Conservation (phyloP, 2,797 vertebrate genomes). For the Hydrocynus forskahlii region DNA sequence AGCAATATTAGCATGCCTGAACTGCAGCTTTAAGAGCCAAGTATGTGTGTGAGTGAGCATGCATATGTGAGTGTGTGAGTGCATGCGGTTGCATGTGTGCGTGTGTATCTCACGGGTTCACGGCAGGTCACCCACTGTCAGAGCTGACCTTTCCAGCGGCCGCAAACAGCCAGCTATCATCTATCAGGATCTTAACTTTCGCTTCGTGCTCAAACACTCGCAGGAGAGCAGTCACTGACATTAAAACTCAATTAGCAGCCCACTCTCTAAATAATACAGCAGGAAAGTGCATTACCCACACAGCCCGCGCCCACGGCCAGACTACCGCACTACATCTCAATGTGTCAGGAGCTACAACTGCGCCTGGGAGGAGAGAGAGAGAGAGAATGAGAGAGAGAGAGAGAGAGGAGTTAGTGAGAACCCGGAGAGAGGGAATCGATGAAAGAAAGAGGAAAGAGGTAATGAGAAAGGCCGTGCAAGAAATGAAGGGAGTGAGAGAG, state of each 20-base stretch:
- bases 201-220: slow-evolving; percentile 70
- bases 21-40: background rate
- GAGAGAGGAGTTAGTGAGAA: background rate
- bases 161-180: slow-evolving; percentile 72
- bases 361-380: slow-evolving; percentile 37
- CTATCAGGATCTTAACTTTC: slow-evolving; percentile 79
- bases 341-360: slow-evolving; percentile 71
- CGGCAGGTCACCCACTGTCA: slow-evolving; percentile 59
- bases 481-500: background rate
- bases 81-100: slow-evolving; percentile 24
- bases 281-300: slow-evolving; percentile 78
- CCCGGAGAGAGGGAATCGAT: background rate
- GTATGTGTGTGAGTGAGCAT: background rate
- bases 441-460: background rate
- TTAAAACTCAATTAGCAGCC: slow-evolving; percentile 83
- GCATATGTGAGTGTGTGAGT: slow-evolving; percentile 12
- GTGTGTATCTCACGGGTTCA: slow-evolving; percentile 52
- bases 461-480: background rate
- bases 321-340: slow-evolving; percentile 70
- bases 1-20: background rate
- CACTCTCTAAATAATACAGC: slow-evolving; percentile 82
- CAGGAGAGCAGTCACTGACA: slow-evolving; percentile 77
- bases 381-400: background rate
- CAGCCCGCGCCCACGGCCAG: slow-evolving; percentile 67
- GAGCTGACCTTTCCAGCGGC: slow-evolving; percentile 76